Evolutionary conservation across 1,140 invertebrate species (phyloP), one percentile per base, ranked within the genome.

Genomic region (Nixonia krombeini): DNA sequence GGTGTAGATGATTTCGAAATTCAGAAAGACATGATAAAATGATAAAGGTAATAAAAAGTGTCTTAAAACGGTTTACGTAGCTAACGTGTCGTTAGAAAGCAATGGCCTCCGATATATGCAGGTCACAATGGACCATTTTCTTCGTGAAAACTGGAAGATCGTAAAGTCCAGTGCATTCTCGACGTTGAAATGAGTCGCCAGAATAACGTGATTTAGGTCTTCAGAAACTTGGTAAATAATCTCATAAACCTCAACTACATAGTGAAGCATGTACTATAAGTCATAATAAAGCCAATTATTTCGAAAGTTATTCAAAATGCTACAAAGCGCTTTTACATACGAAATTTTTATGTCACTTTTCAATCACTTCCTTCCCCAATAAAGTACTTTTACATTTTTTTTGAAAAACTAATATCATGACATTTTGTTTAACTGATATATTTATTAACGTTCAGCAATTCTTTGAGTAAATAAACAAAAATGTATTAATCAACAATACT

Each of bases 111-210:
- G 10, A 21, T 42, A 6, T 42, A 42, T 9, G 10, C 18, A 25
- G 40, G 5, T 4, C 21, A 42, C 10, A 42, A 42, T 23, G 21
- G 18, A 25, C 40, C 21, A 42, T 42, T 42, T 42, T 21, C 40
- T 23, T 42, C 4, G 17, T 42, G 40, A 21, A 23, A 23, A 25
- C 12, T 42, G 18, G 40, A 25, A 21, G 18, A 13, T 40, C 37
- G 37, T 40, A 40, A 40, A 40, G 18, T 18, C 37, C 37, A 40
- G n/a, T 40, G 10, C 37, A 40, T 40, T n/a, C 37, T 21, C 37
- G 7, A 9, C 15, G 31, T 10, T 10, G 31, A 33, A 33, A 33
- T 33, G 31, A 33, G 31, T 33, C 31, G 6, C 31, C 1, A 33
- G 31, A 33, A 33, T 33, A 40, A 21, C 9, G 40, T 23, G 40